phyloP scores from a whole-genome alignment of 1,140 invertebrate species.

The Leptestheria dahalacensis region DNA sequence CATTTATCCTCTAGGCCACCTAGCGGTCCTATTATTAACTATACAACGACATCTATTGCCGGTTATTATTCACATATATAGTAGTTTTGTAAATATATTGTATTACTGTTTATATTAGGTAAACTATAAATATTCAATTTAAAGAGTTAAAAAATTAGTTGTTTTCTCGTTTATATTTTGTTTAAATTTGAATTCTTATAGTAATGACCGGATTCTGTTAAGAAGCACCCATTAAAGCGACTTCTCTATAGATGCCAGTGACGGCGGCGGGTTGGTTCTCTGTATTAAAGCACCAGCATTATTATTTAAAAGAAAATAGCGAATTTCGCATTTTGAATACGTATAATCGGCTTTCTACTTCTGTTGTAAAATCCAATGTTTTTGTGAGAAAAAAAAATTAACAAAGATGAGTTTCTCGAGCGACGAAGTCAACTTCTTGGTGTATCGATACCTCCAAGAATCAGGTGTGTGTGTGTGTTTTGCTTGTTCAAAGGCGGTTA shows the following conservation, averaged over 20 bases:
- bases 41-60: not conserved
- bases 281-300: too few species aligned
- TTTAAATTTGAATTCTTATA: not conserved
- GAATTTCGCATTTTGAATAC: too few species aligned
- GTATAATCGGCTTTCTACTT: too few species aligned
- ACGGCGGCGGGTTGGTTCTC: too few species aligned
- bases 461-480: constrained; percentile 52
- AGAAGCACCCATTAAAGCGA: too few species aligned
- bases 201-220: not conserved
- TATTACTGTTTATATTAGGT: not conserved
- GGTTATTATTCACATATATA: not conserved
- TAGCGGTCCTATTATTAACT: not conserved
- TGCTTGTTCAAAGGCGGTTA: not conserved
- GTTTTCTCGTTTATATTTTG: not conserved
- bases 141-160: not conserved
- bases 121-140: too few species aligned
- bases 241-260: too few species aligned
- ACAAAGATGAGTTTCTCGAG: constrained; percentile 88
- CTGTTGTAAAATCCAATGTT: not conserved
- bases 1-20: not conserved
- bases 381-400: not conserved
- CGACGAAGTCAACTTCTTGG: constrained; percentile 98
- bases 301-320: too few species aligned
- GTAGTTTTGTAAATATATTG: not conserved
- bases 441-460: constrained; percentile 96